Evolutionary conservation across 2,888 invertebrate species (phyloP).

Genomic region (Microctonus brassicae): DNA sequence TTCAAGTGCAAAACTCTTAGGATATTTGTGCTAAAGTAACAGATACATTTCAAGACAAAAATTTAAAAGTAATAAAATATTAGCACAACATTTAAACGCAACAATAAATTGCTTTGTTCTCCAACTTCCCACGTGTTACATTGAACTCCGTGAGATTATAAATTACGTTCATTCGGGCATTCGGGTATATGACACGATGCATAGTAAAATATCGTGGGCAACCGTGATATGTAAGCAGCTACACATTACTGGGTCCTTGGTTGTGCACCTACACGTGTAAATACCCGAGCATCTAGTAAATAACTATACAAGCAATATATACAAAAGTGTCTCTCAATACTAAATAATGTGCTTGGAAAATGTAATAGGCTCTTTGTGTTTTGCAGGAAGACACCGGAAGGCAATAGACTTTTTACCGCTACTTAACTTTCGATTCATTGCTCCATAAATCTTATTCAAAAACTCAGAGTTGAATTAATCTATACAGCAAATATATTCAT

Average conservation of each 20-base stretch:
- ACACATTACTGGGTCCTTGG: conserved; percentile 43
- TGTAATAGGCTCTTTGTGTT: conserved; percentile 43
- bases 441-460: conserved; percentile 65
- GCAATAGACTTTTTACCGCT: conserved; percentile 48
- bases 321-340: conserved; percentile 26
- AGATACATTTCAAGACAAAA: conserved; percentile 7
- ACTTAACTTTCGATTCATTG: conserved; percentile 66
- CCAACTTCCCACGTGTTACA: conserved; percentile 58
- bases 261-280: conserved; percentile 44
- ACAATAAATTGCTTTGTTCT: conserved; percentile 52
- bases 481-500: conserved; percentile 39
- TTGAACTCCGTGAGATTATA: conserved; percentile 60
- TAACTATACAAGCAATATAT: background rate
- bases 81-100: background rate
- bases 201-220: conserved; percentile 43
- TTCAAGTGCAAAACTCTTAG: conserved; percentile 7
- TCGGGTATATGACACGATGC: conserved; percentile 34
- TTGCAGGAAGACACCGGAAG: conserved; percentile 25
- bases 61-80: conserved; percentile 21
- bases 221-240: conserved; percentile 49
- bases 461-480: conserved; percentile 57
- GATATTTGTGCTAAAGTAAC: background rate
- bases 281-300: background rate
- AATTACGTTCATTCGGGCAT: conserved; percentile 53
- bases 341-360: conserved; percentile 46